A percentile compares a stretch with the other conserved stretches of the same genome.
Conservation (phyloP, 2,113 vertebrate species). For the Morone chrysops region DNA sequence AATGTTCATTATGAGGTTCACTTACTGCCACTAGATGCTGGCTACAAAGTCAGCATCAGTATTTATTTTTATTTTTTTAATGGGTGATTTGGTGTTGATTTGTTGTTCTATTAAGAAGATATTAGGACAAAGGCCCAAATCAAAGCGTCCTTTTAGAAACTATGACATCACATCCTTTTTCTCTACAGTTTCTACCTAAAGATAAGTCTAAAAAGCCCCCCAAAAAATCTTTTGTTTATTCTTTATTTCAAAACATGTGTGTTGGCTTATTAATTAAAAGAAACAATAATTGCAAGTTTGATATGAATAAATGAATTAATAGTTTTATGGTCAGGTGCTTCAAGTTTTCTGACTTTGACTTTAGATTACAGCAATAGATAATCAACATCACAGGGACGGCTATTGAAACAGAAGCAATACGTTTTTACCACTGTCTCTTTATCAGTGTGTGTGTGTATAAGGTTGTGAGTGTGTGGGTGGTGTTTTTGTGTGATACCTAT, state of each 20-base stretch:
- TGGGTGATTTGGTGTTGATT: background rate
- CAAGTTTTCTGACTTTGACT: too few relatives aligned
- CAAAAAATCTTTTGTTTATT: too few relatives aligned
- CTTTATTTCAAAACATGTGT: background rate
- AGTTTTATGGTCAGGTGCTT: too few relatives aligned
- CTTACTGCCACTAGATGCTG: background rate
- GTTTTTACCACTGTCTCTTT: background rate
- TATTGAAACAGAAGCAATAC: background rate
- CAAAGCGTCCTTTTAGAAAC: too few relatives aligned
- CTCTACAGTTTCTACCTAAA: too few relatives aligned
- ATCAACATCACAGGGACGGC: background rate
- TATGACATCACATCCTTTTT: too few relatives aligned
- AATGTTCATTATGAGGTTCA: too few relatives aligned
- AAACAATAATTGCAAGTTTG: too few relatives aligned
- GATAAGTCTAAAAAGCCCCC: too few relatives aligned
- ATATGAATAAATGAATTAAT: too few relatives aligned
- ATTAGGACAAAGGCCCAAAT: background rate
- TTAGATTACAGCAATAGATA: background rate
- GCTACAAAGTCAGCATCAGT: background rate
- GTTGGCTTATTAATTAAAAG: background rate
- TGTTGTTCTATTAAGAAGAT: background rate
- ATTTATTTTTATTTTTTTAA: too few relatives aligned
- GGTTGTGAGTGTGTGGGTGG: background rate
- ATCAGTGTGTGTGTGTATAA: background rate
- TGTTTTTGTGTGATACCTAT: constrained; percentile 67